These are phyloP conservation scores for Clunio marinus DNA, from an alignment of 2,888 invertebrate species.

Conservation along the genomic window DNA sequence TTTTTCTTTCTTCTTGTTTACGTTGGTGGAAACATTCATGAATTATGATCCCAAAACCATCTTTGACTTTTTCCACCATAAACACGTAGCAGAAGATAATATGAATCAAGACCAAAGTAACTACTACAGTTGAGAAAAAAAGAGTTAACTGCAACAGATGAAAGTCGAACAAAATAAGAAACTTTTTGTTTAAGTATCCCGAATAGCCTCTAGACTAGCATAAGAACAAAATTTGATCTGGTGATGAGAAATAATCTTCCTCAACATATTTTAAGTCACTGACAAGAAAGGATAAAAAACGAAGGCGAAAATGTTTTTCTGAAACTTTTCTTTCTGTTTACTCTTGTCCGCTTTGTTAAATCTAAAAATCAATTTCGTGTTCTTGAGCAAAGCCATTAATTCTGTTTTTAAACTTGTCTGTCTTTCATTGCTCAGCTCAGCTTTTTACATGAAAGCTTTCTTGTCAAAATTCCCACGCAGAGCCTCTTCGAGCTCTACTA, in stretches of 20 bases:
- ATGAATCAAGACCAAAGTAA: too few relatives aligned
- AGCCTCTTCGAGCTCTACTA: not conserved
- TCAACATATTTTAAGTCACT: not conserved
- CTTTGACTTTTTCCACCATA: not conserved
- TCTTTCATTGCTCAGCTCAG: constrained; percentile 2
- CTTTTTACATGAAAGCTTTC: not conserved
- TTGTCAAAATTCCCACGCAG: not conserved
- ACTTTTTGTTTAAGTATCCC: not conserved
- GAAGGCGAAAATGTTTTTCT: too few relatives aligned
- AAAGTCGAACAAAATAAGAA: not conserved
- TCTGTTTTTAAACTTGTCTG: not conserved
- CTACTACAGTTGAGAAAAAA: not conserved
- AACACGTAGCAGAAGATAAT: not conserved
- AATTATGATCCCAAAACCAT: constrained; percentile 4
- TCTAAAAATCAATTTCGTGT: constrained; percentile 11
- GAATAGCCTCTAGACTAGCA: too few relatives aligned
- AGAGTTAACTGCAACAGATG: constrained; percentile 8
- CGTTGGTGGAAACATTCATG: not conserved
- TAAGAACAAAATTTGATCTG: too few relatives aligned
- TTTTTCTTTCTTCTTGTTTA: constrained; percentile 13
- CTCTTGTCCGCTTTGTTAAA: too few relatives aligned
- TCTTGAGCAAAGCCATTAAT: constrained; percentile 1
- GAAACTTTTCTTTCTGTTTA: constrained; percentile 1
- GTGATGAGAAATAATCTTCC: not conserved
- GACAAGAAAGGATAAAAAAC: not conserved